Evolutionary conservation across 2,797 vertebrate species (phyloP), one percentile per base, ranked within the genome.

Genomic region (Anabas testudineus): DNA sequence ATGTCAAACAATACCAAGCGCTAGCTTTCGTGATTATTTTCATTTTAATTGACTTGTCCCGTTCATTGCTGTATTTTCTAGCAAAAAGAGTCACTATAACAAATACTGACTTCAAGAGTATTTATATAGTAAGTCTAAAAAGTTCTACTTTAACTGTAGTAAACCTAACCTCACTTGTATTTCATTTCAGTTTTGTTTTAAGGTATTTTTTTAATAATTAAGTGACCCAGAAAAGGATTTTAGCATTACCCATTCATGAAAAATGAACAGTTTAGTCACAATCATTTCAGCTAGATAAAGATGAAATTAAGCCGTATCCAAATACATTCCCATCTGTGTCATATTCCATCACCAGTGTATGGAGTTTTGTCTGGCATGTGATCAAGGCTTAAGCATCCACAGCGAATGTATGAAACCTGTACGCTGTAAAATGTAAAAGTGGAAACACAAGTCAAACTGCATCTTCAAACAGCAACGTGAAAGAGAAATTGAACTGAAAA

Each of bases 401-500:
- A 45, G 53, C 2, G 19, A 37, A 34, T 13, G 74, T 34, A 69
- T 53, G 32, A 80, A 81, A 85, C 55, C 57, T 64, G 48, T 21
- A n/a, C 18, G 19, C 47, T 48, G 53, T 48, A 45, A 72, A 65
- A 75, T 53, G 56, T 55, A 39, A 61, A 59, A 81, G 34, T 62
- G 3, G 47, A 82, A 80, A 79, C 65, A 15, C 42, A 3, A 78
- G 74, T 82, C 71, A 2, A 56, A 67, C 58, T 45, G 47, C 58
- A 37, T 82, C 67, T 57, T 52, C 46, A 43, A 19, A 14, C 21
- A 42, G 48, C 30, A 2, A 45, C 13, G 1, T 32, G 12, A 52
- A 46, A 6, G 39, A 70, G 64, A 69, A 72, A 72, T 37, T 9
- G 45, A 90, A 84, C 19, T 69, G 51, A 80, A 72, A 86, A 68